These are phyloP conservation scores for Pachydiplax longipennis DNA, from an alignment of 2,888 invertebrate species.

Conservation along the genomic window DNA sequence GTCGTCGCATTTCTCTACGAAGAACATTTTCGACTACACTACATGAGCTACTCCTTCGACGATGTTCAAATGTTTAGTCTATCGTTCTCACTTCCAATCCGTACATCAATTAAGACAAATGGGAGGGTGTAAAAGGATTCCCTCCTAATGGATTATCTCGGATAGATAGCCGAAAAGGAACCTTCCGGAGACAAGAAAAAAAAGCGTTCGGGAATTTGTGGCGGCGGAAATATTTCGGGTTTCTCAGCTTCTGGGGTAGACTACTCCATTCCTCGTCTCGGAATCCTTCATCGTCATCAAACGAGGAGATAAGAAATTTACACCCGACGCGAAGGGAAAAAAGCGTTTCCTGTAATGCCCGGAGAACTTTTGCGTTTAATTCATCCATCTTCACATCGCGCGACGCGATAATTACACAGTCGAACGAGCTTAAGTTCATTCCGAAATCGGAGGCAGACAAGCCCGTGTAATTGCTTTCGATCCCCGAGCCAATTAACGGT, in stretches of 20 bases:
- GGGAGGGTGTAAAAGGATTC: too few species aligned
- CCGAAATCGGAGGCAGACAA: background rate
- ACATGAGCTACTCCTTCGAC: too few species aligned
- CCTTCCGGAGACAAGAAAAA: too few species aligned
- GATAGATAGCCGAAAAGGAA: too few species aligned
- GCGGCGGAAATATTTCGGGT: too few species aligned
- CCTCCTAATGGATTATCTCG: too few species aligned
- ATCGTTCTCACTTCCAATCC: too few species aligned
- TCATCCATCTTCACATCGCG: background rate
- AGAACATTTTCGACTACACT: too few species aligned
- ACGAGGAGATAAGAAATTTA: background rate
- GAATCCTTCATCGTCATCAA: background rate
- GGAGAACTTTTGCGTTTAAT: background rate
- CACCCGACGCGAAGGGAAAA: background rate
- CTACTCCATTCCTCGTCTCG: background rate
- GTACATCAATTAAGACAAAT: too few species aligned
- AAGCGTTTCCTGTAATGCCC: background rate
- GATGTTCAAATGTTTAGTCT: too few species aligned
- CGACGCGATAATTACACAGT: background rate
- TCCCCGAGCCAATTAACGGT: background rate
- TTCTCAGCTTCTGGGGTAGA: background rate
- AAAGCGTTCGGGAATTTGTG: too few species aligned
- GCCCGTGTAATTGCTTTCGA: background rate
- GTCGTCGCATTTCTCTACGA: too few species aligned
- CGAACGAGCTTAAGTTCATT: background rate